phyloP scores from a whole-genome alignment of 2,888 invertebrate species.

The Sipunculus nudus region DNA sequence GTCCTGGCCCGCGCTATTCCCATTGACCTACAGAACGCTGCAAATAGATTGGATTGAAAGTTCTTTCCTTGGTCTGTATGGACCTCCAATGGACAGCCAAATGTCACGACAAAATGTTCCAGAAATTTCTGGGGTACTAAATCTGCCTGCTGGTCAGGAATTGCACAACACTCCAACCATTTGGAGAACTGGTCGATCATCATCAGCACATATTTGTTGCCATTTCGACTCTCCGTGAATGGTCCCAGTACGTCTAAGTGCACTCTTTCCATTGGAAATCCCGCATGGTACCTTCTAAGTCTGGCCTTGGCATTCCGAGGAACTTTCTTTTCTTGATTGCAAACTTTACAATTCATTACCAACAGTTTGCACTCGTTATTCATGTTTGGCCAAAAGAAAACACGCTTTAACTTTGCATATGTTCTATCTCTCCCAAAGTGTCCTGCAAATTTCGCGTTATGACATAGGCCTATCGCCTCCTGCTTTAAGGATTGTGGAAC shows the following conservation, averaged over 20 bases:
- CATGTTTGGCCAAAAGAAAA: too few species aligned
- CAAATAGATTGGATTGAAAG: neutral
- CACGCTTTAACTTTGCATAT: too few species aligned
- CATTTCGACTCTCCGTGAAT: neutral
- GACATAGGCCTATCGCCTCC: too few species aligned
- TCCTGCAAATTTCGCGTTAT: too few species aligned
- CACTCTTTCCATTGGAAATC: neutral
- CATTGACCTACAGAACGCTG: neutral
- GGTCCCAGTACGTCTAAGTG: slow-evolving; percentile 7
- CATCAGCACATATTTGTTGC: slow-evolving; percentile 4
- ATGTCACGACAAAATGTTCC: neutral
- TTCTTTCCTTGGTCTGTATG: neutral
- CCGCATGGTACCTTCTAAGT: neutral
- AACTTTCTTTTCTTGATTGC: too few species aligned
- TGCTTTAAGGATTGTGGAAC: too few species aligned
- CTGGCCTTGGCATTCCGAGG: too few species aligned
- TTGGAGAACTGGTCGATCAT: neutral
- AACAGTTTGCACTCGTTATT: too few species aligned
- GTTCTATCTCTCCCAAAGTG: too few species aligned
- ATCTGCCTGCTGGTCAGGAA: neutral
- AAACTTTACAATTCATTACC: too few species aligned
- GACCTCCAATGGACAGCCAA: neutral
- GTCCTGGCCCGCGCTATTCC: neutral
- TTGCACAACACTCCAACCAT: neutral
- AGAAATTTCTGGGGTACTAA: neutral